Conservation (phyloP, 2,888 invertebrate genomes). For the Exephanes ischioxanthus region DNA sequence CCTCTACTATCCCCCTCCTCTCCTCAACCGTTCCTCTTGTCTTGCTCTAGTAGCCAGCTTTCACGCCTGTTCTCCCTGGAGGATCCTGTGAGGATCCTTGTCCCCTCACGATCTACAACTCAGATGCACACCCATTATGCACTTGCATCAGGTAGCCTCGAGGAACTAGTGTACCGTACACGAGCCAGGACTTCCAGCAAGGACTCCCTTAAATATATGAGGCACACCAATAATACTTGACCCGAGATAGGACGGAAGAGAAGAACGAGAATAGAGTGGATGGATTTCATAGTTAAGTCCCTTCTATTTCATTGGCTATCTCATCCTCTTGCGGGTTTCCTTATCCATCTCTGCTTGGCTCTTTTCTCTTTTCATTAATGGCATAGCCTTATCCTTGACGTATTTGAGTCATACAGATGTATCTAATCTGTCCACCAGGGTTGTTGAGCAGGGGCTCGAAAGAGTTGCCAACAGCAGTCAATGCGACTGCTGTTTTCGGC, state of each 20-base stretch:
- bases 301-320: constrained; percentile 6
- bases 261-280: constrained; percentile 6
- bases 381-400: not conserved
- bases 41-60: constrained; percentile 39
- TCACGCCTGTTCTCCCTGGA: constrained; percentile 42
- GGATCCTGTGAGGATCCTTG: constrained; percentile 51
- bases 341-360: not conserved
- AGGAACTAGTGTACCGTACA: constrained; percentile 5
- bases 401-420: constrained; percentile 20
- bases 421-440: too few relatives aligned
- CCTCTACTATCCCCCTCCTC: constrained; percentile 29
- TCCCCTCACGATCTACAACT: constrained; percentile 41
- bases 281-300: not conserved
- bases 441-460: too few relatives aligned
- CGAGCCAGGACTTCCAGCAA: constrained; percentile 25
- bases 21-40: constrained; percentile 9
- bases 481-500: too few relatives aligned
- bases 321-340: not conserved
- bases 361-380: too few relatives aligned
- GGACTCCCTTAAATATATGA: constrained; percentile 64
- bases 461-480: too few relatives aligned
- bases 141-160: constrained; percentile 1
- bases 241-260: constrained; percentile 27
- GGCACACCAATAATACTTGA: constrained; percentile 57
- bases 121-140: constrained; percentile 11